These are phyloP conservation scores for Campaea margaritaria DNA, from an alignment of 2,888 invertebrate species.

Conservation along the genomic window DNA sequence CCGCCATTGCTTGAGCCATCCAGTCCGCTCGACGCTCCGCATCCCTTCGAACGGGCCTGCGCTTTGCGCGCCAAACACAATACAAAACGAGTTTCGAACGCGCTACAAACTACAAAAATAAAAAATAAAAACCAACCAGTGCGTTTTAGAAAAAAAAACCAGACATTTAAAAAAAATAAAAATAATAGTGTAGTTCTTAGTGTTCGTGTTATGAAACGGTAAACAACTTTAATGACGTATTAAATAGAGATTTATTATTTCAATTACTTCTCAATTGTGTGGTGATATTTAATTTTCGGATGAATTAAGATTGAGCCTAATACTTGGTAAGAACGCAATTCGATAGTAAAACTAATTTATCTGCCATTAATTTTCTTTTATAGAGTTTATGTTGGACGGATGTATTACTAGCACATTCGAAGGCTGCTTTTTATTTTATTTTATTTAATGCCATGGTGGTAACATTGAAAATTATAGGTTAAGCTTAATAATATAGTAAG, in stretches of 20 bases:
- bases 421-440: neutral
- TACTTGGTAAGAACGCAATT: conserved; percentile 49
- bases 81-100: conserved; percentile 59
- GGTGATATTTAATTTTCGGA: conserved; percentile 55
- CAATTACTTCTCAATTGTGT: conserved; percentile 51
- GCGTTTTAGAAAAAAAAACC: conserved; percentile 28
- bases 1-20: conserved; percentile 52
- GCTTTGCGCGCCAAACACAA: conserved; percentile 58
- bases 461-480: neutral
- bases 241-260: conserved; percentile 51
- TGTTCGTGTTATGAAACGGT: conserved; percentile 48
- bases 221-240: conserved; percentile 50
- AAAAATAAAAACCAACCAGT: conserved; percentile 43
- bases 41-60: conserved; percentile 65
- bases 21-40: conserved; percentile 74
- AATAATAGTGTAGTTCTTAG: conserved; percentile 39
- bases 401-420: conserved; percentile 8
- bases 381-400: conserved; percentile 7
- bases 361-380: conserved; percentile 24
- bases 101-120: conserved; percentile 53
- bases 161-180: conserved; percentile 15
- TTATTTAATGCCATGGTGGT: neutral
- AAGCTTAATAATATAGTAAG: neutral
- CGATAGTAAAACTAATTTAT: conserved; percentile 28
- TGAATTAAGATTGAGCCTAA: conserved; percentile 46